phyloP scores from a whole-genome alignment of 2,888 invertebrate genomes.

The Papilio elwesi region DNA sequence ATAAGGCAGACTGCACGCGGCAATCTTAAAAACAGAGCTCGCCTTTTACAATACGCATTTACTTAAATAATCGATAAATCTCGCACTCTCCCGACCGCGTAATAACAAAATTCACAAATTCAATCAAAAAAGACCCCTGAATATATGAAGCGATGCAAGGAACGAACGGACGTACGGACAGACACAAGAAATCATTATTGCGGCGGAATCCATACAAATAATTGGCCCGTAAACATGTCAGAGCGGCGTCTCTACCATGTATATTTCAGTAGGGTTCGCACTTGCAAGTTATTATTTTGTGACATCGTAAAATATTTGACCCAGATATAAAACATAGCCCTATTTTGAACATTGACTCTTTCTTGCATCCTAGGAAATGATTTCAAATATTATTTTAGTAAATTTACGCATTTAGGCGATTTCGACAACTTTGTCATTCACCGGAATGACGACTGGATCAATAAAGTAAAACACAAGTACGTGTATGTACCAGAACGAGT shows the following conservation, averaged over 20 bases:
- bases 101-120: conserved; percentile 71
- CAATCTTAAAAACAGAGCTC: conserved; percentile 38
- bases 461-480: no score
- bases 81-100: conserved; percentile 56
- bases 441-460: no score
- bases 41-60: conserved; percentile 48
- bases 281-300: conserved; percentile 4
- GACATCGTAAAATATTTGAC: conserved; percentile 19
- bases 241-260: conserved; percentile 82
- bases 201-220: conserved; percentile 83
- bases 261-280: conserved; percentile 76
- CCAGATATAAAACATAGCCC: neutral
- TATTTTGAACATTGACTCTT: neutral
- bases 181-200: conserved; percentile 83
- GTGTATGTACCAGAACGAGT: no score
- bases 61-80: conserved; percentile 62
- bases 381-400: no score
- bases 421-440: no score
- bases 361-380: no score
- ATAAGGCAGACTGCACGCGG: conserved; percentile 23
- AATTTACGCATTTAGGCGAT: no score
- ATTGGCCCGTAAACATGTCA: conserved; percentile 85
- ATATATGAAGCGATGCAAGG: conserved; percentile 59
- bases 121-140: conserved; percentile 65
- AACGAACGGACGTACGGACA: conserved; percentile 56